Conservation (phyloP, 2,113 vertebrate genomes). For the Nibea coibor region DNA sequence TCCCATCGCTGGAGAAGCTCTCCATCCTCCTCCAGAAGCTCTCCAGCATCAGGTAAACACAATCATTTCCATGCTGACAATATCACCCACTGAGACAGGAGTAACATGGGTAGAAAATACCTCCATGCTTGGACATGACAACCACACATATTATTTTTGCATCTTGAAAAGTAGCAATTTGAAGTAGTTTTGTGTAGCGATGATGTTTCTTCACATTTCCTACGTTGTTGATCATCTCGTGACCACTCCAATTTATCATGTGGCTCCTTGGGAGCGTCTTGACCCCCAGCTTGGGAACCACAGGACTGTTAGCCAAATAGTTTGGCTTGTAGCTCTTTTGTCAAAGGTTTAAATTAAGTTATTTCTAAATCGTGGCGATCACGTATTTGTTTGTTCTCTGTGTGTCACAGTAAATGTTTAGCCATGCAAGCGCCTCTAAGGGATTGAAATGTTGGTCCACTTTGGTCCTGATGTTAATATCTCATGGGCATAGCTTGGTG, state of each 20-base stretch:
- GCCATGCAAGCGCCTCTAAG: not conserved
- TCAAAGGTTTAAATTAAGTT: not conserved
- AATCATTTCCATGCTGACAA: not conserved
- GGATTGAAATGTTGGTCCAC: not conserved
- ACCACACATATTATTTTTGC: too few relatives aligned
- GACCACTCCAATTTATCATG: not conserved
- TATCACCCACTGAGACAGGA: not conserved
- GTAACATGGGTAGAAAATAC: not conserved
- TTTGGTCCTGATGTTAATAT: not conserved
- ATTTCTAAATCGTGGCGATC: not conserved
- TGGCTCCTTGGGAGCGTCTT: not conserved
- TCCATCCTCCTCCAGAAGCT: slow-evolving; percentile 93
- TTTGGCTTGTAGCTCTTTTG: not conserved
- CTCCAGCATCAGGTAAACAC: slow-evolving; percentile 88
- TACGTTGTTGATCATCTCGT: not conserved
- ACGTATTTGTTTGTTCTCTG: not conserved
- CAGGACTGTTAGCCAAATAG: not conserved
- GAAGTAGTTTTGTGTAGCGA: not conserved
- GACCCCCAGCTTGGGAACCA: not conserved
- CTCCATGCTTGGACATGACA: not conserved
- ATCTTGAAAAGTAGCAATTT: too few relatives aligned
- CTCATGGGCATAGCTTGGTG: not conserved
- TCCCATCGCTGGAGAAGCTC: slow-evolving; percentile 88
- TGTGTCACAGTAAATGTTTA: not conserved
- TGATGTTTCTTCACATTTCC: not conserved